Evolutionary conservation across 2,113 vertebrate genomes (phyloP).

Genomic region (Petroica traversi): DNA sequence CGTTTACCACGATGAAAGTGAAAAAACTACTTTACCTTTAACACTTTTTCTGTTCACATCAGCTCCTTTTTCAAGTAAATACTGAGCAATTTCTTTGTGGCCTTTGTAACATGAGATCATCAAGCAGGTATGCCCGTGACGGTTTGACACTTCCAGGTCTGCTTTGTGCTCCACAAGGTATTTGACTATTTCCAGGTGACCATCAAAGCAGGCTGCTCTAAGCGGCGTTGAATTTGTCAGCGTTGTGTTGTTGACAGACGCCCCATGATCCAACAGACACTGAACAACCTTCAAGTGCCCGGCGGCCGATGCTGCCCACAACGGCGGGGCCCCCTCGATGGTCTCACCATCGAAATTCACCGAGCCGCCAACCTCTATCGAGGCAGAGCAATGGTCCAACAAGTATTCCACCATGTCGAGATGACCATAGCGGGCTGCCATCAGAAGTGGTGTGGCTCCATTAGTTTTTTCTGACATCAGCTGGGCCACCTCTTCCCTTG

Average conservation of each 20-base stretch:
- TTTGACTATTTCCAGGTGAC: slow-evolving; percentile 94
- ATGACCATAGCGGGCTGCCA: slow-evolving; percentile 95
- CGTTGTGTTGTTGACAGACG: slow-evolving; percentile 96
- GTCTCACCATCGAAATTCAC: slow-evolving; percentile 98
- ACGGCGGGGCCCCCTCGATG: slow-evolving; percentile 93
- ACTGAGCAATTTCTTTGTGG: slow-evolving; percentile 96
- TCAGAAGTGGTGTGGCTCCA: slow-evolving; percentile 93
- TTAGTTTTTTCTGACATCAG: slow-evolving; percentile 93
- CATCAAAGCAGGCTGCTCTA: slow-evolving; percentile 95
- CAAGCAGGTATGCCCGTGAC: slow-evolving; percentile 95
- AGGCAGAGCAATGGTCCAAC: slow-evolving; percentile 90
- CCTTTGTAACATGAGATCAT: slow-evolving; percentile 99
- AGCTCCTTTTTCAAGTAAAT: slow-evolving; percentile 94
- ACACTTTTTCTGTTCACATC: slow-evolving; percentile 98
- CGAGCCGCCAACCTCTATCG: slow-evolving; percentile 90
- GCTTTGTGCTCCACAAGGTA: slow-evolving; percentile 97
- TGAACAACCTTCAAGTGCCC: slow-evolving; percentile 96
- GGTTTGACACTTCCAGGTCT: slow-evolving; percentile 96
- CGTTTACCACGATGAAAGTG: neutral
- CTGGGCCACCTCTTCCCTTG: slow-evolving; percentile 85
- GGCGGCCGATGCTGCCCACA: slow-evolving; percentile 95
- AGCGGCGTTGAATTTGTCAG: slow-evolving; percentile 95
- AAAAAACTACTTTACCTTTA: slow-evolving; percentile 80
- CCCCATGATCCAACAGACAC: slow-evolving; percentile 91
- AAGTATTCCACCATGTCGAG: slow-evolving; percentile 96